Conservation (phyloP, 2,113 vertebrate genomes). For the Hemicordylus capensis region DNA sequence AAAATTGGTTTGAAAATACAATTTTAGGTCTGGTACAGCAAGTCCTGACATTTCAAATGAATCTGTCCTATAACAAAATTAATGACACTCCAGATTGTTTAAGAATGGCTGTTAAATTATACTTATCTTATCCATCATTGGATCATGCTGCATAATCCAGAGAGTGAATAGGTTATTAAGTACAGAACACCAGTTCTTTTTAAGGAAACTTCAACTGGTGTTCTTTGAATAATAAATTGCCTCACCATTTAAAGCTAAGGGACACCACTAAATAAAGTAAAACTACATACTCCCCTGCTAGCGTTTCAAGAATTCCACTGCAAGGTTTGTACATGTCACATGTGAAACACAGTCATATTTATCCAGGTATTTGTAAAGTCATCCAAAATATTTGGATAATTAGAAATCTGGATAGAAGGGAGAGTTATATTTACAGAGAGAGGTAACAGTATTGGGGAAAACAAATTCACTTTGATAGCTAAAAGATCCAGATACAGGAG, state of each 20-base stretch:
- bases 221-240: slow-evolving; percentile 53
- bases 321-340: neutral
- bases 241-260: slow-evolving; percentile 9
- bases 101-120: slow-evolving; percentile 77
- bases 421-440: neutral
- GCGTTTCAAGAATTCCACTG: neutral
- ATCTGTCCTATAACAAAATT: slow-evolving; percentile 77
- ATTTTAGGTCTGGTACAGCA: slow-evolving; percentile 77
- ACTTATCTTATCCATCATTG: slow-evolving; percentile 75
- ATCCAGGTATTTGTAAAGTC: neutral
- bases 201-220: slow-evolving; percentile 56
- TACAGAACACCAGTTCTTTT: slow-evolving; percentile 56
- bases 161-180: slow-evolving; percentile 70
- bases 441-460: neutral
- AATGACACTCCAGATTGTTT: slow-evolving; percentile 76
- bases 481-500: no score
- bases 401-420: neutral
- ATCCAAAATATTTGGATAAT: neutral
- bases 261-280: slow-evolving; percentile 24
- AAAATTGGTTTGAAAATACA: slow-evolving; percentile 79
- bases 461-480: neutral
- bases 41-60: slow-evolving; percentile 78
- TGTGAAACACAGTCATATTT: neutral
- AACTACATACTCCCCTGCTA: neutral
- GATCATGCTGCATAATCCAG: slow-evolving; percentile 68